These are phyloP conservation scores for Sthenelais limicola DNA, from an alignment of 2,888 invertebrate species.

Conservation along the genomic window DNA sequence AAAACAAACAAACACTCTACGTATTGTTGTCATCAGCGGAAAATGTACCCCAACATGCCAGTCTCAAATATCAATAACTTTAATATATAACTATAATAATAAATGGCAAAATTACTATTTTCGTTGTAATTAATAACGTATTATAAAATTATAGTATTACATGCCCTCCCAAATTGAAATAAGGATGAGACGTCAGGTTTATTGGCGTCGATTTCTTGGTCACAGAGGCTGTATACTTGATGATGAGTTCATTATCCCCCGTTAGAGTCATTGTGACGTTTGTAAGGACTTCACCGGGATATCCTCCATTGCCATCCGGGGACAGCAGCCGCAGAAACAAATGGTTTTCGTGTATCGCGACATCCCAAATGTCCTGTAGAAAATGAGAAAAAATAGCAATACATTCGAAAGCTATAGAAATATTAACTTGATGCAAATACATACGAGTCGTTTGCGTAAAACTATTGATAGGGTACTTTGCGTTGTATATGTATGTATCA, in stretches of 20 bases:
- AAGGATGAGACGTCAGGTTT: constrained; percentile 89
- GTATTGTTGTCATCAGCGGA: no score
- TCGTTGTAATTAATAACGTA: background rate
- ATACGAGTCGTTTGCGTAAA: no score
- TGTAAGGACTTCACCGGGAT: constrained; percentile 86
- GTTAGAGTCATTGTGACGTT: constrained; percentile 82
- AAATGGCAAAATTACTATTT: constrained; percentile 3
- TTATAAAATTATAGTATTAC: constrained; percentile 69
- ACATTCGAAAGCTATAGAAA: no score
- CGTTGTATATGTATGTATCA: no score
- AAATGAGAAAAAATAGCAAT: no score
- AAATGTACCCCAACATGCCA: no score
- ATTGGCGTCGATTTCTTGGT: constrained; percentile 85
- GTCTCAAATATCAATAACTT: no score
- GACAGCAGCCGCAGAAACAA: constrained; percentile 81
- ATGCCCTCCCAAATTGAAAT: constrained; percentile 95
- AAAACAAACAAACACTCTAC: no score
- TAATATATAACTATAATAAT: no score
- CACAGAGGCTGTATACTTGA: constrained; percentile 83
- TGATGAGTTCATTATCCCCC: constrained; percentile 80
- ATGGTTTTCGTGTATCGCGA: constrained; percentile 61
- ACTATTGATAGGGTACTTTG: no score
- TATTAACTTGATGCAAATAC: no score
- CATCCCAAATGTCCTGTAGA: constrained; percentile 80
- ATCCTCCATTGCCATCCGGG: constrained; percentile 85